Evolutionary conservation across 1,140 invertebrate species (phyloP).

Genomic region (Leptinotarsa defecta): DNA sequence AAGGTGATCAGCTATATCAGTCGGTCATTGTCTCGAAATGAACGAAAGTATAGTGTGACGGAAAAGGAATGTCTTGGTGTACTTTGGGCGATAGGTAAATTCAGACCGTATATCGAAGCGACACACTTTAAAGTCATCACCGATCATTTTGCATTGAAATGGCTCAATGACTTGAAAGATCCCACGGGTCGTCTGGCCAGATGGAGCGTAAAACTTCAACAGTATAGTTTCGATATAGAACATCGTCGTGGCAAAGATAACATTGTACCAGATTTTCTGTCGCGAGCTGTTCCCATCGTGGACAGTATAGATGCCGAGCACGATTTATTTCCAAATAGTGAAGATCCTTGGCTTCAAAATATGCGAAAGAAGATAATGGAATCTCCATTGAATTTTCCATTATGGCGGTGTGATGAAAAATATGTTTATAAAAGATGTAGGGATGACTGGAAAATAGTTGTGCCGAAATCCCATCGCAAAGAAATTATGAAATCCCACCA

Average conservation of each 20-base stretch:
- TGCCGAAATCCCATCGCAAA: constrained; percentile 32
- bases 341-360: background rate
- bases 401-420: constrained; percentile 1
- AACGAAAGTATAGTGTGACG: constrained; percentile 54
- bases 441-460: constrained; percentile 40
- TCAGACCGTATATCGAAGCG: constrained; percentile 45
- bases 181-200: constrained; percentile 37
- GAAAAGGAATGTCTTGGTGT: constrained; percentile 54
- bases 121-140: constrained; percentile 57
- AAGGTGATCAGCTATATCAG: constrained; percentile 45
- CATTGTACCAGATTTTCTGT: constrained; percentile 40
- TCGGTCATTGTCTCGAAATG: constrained; percentile 45
- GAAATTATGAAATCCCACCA: constrained; percentile 34
- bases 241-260: constrained; percentile 54
- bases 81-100: constrained; percentile 7
- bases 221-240: constrained; percentile 37
- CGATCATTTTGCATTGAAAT: constrained; percentile 58
- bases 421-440: constrained; percentile 2
- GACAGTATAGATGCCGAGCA: constrained; percentile 39
- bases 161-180: constrained; percentile 39
- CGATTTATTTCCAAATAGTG: constrained; percentile 24
- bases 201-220: constrained; percentile 52
- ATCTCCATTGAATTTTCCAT: constrained; percentile 9
- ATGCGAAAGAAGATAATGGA: background rate
- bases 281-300: constrained; percentile 22